phyloP scores from a whole-genome alignment of 2,797 vertebrate genomes.

The Crypturellus tataupa region DNA sequence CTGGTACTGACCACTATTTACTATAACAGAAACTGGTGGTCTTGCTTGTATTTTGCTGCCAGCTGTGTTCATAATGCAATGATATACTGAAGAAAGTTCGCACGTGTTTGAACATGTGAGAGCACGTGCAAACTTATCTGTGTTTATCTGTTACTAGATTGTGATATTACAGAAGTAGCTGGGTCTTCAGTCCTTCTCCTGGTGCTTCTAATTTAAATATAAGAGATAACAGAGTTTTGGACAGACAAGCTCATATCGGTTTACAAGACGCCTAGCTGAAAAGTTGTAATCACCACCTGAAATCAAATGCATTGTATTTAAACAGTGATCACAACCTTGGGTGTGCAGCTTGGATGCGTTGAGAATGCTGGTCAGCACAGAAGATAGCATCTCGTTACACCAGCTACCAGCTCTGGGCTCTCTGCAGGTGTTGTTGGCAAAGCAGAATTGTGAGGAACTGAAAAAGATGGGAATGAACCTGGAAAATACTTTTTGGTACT shows the following conservation, averaged over 20 bases:
- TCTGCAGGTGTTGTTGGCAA: not conserved
- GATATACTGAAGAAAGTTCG: not conserved
- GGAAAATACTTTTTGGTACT: not conserved
- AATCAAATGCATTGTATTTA: not conserved
- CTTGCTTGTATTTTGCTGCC: not conserved
- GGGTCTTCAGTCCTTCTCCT: too few relatives aligned
- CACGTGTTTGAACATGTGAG: not conserved
- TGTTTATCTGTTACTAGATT: not conserved
- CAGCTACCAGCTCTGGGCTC: not conserved
- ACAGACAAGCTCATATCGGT: not conserved
- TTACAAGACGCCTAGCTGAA: not conserved
- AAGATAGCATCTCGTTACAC: not conserved
- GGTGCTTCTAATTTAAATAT: too few relatives aligned
- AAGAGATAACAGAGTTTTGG: too few relatives aligned
- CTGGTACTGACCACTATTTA: too few relatives aligned
- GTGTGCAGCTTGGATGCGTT: not conserved
- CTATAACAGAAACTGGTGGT: not conserved
- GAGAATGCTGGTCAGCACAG: not conserved
- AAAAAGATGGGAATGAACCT: not conserved
- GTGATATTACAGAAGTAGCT: too few relatives aligned
- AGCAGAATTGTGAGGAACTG: not conserved
- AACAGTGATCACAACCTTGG: not conserved
- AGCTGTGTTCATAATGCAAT: not conserved
- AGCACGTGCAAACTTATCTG: too few relatives aligned
- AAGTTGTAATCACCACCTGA: not conserved